Evolutionary conservation across 2,113 vertebrate species (phyloP).

Genomic region (Garra rufa): DNA sequence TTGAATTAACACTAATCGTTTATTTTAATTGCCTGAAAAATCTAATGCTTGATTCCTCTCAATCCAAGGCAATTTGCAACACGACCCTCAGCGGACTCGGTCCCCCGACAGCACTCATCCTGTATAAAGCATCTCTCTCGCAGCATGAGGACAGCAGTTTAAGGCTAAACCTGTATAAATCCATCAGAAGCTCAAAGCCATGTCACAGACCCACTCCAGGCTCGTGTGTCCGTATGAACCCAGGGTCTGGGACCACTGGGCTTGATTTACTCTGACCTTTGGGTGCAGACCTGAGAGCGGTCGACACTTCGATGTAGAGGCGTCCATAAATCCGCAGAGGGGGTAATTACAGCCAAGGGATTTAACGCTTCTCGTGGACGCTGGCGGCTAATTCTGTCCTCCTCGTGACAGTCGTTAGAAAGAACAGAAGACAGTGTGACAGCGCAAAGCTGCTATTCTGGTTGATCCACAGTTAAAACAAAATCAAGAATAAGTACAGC

Average conservation of each 20-base stretch:
- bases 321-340: slow-evolving; percentile 1
- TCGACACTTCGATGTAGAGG: neutral
- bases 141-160: neutral
- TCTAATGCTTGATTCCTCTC: neutral
- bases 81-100: neutral
- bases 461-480: neutral
- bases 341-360: slow-evolving; percentile 17
- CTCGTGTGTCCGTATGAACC: neutral
- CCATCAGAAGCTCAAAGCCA: slow-evolving; percentile 3
- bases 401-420: neutral
- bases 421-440: neutral
- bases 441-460: neutral
- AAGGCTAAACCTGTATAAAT: slow-evolving; percentile 8
- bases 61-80: slow-evolving; percentile 12
- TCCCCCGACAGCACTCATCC: neutral
- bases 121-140: neutral
- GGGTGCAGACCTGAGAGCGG: slow-evolving; percentile 1
- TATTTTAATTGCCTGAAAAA: neutral
- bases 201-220: slow-evolving; percentile 2
- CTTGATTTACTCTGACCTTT: slow-evolving; percentile 45
- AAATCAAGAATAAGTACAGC: neutral
- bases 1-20: neutral
- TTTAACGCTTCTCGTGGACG: neutral
- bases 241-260: neutral
- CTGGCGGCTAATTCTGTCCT: slow-evolving; percentile 30